Percentiles rank a stretch among this genome's conserved stretches.
These are phyloP conservation scores for Clarias fuscus DNA, from an alignment of 2,797 vertebrate species.

Conservation along the genomic window DNA sequence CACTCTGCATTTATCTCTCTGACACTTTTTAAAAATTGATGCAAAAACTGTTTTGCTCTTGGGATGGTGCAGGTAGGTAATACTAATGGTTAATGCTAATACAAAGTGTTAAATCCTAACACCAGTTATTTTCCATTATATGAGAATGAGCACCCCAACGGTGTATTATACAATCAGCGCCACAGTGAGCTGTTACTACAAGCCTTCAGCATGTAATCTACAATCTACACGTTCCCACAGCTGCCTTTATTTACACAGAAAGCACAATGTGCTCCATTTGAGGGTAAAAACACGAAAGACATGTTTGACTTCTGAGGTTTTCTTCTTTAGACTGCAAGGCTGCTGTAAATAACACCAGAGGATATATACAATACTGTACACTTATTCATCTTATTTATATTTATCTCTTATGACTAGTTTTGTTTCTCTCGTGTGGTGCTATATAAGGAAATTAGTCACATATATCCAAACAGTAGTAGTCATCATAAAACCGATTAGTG, in stretches of 20 bases:
- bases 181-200: background rate
- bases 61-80: background rate
- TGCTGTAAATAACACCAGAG: background rate
- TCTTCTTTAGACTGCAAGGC: too few relatives aligned
- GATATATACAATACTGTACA: background rate
- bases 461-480: background rate
- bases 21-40: background rate
- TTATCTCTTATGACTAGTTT: background rate
- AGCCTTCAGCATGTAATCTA: slow-evolving; percentile 5
- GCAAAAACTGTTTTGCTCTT: background rate
- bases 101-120: background rate
- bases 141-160: background rate
- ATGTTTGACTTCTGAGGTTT: background rate
- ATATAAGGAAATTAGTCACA: background rate
- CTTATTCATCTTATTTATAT: background rate
- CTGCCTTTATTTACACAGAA: background rate
- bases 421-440: background rate
- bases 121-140: background rate
- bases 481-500: background rate
- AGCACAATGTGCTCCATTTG: background rate
- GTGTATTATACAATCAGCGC: background rate
- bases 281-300: background rate
- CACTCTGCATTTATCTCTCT: background rate
- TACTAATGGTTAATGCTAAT: background rate
- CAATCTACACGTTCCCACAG: background rate